phyloP scores from a whole-genome alignment of 2,797 vertebrate genomes.

The Euthynnus affinis region DNA sequence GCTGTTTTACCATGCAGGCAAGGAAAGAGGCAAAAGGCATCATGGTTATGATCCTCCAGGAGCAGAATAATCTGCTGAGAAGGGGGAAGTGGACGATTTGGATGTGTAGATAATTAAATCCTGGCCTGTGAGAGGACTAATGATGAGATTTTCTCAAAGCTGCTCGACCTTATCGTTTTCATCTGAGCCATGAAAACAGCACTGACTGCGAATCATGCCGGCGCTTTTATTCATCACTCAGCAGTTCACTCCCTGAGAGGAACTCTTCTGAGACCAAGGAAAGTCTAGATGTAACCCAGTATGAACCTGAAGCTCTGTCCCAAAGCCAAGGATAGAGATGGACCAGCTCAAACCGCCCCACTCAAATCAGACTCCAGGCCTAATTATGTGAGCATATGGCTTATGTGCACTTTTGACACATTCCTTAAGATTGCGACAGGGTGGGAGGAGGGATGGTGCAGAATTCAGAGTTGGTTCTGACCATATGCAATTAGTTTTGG shows the following conservation, averaged over 20 bases:
- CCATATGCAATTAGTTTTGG: conserved; percentile 31
- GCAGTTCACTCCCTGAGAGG: conserved; percentile 65
- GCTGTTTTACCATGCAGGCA: conserved; percentile 58
- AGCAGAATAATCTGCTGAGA: conserved; percentile 79
- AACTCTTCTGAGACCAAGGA: conserved; percentile 59
- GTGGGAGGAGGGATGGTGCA: conserved; percentile 9
- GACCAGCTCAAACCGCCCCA: conserved; percentile 11
- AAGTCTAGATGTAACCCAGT: conserved; percentile 48
- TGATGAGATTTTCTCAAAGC: conserved; percentile 79
- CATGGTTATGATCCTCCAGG: conserved; percentile 75
- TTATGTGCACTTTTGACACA: conserved; percentile 28
- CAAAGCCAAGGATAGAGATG: conserved; percentile 34
- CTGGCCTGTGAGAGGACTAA: conserved; percentile 79
- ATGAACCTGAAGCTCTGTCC: conserved; percentile 65
- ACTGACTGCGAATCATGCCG: conserved; percentile 65
- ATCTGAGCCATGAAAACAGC: conserved; percentile 76
- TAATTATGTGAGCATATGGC: conserved; percentile 43
- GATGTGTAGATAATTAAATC: conserved; percentile 83
- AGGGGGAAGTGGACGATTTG: conserved; percentile 73
- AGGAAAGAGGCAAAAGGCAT: conserved; percentile 60
- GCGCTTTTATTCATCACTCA: conserved; percentile 77
- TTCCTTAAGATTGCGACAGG: conserved; percentile 13
- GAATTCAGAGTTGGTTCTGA: conserved; percentile 17
- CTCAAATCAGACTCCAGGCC: conserved; percentile 38
- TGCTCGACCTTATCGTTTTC: conserved; percentile 75